A percentile compares a stretch with the other conserved stretches of the same genome.
Conservation (phyloP, 2,888 invertebrate species). For the Andrena hattorfiana region DNA sequence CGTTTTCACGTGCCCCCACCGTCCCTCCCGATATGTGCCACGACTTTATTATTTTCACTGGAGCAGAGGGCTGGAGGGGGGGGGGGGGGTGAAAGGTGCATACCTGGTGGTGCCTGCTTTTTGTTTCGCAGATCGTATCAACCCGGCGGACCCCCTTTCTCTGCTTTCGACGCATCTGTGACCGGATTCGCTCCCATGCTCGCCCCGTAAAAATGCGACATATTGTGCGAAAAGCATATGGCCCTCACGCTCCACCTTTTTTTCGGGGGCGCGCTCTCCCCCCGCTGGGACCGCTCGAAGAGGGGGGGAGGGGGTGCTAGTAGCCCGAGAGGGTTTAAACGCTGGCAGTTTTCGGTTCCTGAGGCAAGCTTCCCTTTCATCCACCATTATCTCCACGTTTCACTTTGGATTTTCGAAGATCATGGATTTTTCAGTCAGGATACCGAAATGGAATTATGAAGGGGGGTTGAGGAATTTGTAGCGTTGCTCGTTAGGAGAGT, state of each 20-base stretch:
- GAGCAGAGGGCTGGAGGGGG: neutral
- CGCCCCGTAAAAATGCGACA: slow-evolving; percentile 74
- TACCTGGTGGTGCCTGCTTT: slow-evolving; percentile 77
- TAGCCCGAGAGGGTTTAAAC: neutral
- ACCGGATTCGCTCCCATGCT: slow-evolving; percentile 74
- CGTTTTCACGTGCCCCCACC: slow-evolving; percentile 55
- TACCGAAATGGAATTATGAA: too few relatives aligned
- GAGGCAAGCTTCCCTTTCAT: neutral
- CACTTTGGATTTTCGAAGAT: too few relatives aligned
- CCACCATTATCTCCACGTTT: too few relatives aligned
- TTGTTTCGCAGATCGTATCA: slow-evolving; percentile 81
- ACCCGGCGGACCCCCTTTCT: slow-evolving; percentile 42
- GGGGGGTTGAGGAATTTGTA: too few relatives aligned
- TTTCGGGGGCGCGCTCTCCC: slow-evolving; percentile 10
- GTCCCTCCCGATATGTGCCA: slow-evolving; percentile 50
- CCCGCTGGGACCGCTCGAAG: neutral
- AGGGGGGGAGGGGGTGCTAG: neutral
- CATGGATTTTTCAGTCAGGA: too few relatives aligned
- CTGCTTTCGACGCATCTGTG: slow-evolving; percentile 79
- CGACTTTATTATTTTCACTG: slow-evolving; percentile 57
- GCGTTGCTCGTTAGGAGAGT: neutral
- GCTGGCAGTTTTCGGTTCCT: neutral
- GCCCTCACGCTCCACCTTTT: slow-evolving; percentile 53
- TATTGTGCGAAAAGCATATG: slow-evolving; percentile 76
- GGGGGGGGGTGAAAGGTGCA: slow-evolving; percentile 1